Conservation (phyloP, 2,113 vertebrate genomes). For the Bufo gargarizans region DNA sequence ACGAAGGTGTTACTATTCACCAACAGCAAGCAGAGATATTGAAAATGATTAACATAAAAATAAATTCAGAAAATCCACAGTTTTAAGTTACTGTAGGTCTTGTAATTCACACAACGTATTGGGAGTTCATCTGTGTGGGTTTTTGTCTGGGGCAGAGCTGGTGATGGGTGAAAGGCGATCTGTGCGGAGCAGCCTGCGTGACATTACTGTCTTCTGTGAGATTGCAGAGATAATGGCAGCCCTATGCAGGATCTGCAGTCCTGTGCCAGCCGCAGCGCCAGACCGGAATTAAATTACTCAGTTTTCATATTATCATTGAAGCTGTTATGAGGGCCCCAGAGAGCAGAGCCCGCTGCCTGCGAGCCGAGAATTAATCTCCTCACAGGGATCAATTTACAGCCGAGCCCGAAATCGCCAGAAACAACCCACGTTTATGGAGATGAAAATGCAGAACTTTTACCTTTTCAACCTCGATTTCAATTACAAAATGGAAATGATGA, state of each 20-base stretch:
- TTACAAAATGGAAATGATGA: neutral
- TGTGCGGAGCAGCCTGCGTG: constrained; percentile 16
- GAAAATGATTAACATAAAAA: neutral
- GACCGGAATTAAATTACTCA: constrained; percentile 28
- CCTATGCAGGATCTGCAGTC: constrained; percentile 13
- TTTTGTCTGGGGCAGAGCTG: neutral
- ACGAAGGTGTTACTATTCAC: neutral
- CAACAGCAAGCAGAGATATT: neutral
- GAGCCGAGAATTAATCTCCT: constrained; percentile 21
- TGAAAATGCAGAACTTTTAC: neutral
- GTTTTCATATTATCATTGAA: constrained; percentile 32
- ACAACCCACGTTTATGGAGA: neutral
- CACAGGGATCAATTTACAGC: constrained; percentile 41
- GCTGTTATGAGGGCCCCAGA: constrained; percentile 13
- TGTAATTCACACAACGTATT: neutral
- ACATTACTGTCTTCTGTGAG: constrained; percentile 40
- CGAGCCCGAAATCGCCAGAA: constrained; percentile 1
- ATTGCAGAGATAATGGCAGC: constrained; percentile 26
- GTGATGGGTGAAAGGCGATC: neutral
- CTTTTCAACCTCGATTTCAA: neutral
- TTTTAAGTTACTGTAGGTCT: too few species aligned
- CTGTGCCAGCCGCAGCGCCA: constrained; percentile 25
- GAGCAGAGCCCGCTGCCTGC: neutral
- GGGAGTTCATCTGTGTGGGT: neutral
- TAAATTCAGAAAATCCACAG: too few species aligned